Base-by-base conservation (phyloP, 2,888 invertebrate species). In the Noctua pronuba region DNA sequence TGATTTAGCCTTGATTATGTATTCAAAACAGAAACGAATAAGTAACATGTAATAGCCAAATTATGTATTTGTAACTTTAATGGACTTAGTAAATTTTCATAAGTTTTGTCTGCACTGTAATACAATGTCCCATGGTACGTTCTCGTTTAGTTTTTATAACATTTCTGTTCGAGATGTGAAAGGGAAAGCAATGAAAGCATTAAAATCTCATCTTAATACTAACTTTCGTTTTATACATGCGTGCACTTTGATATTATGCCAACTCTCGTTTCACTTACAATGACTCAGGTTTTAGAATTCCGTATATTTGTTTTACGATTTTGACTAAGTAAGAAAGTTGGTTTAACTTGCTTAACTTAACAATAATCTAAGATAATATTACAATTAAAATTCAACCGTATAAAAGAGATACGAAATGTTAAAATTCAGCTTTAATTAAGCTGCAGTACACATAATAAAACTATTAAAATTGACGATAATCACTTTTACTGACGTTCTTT, bases 161-260 rank as follows among this genome's bases (percentile, higher is more conserved):
- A 79, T 77, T 73, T 71, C 65, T 74, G 52, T 68, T 67, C 69
- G 67, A 60, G 73, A 79, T 73, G 87, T 87, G 85, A 88, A 87
- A 87, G 89, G 77, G 85, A 87, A 87, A 87, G 74, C 74, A 78
- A 72, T 76, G 85, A 87, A 87, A 87, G 74, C 76, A 79, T 73
- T 81, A 73, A 72, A 77, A 72, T 49, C 68, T 75, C 64, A 70
- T 84, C 79, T 86, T 65, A 58, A 82, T 66, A 66, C 62, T 28
- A 71, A 86, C 87, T 87, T 87, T 86, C 86, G 44, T 81, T 86
- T 86, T 72, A 84, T 72, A 52, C 77, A 75, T 60, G 78, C 76
- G 62, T 82, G 86, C 86, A 83, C 70, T 86, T 77, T 73, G 77
- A 38, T 73, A 64, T 76, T 16, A 67, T 70, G 46, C 46, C 72